A percentile compares a stretch with the other conserved stretches of the same genome.
phyloP scores from a whole-genome alignment of 2,113 vertebrate genomes.

The Vombatus ursinus region DNA sequence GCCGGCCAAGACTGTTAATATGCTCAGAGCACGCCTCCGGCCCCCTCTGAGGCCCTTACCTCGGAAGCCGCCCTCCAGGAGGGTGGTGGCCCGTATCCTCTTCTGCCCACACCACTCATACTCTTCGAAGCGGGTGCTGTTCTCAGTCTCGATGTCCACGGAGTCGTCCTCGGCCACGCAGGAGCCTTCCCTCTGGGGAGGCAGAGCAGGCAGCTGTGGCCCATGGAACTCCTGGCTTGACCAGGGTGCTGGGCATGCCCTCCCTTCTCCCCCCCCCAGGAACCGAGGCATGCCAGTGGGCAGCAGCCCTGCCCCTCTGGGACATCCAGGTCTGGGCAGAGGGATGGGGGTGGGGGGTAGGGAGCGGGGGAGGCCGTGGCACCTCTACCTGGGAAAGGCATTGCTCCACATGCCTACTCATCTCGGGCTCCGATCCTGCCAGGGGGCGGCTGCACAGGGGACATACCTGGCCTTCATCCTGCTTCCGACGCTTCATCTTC shows the following conservation, averaged over 20 bases:
- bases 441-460: constrained; percentile 98
- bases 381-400: constrained; percentile 99
- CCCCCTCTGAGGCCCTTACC: constrained; percentile 82
- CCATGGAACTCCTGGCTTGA: background rate
- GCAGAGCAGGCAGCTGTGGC: constrained; percentile 72
- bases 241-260: background rate
- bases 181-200: constrained; percentile 93
- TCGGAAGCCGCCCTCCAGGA: constrained; percentile 98
- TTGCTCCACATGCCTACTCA: constrained; percentile 99
- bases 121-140: constrained; percentile 96
- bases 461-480: constrained; percentile 99
- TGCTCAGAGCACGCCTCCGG: constrained; percentile 9
- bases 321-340: constrained; percentile 57
- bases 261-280: background rate
- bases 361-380: constrained; percentile 76
- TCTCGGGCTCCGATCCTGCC: constrained; percentile 99
- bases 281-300: background rate
- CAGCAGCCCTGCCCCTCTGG: constrained; percentile 25
- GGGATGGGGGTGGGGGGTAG: constrained; percentile 67
- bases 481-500: constrained; percentile 99
- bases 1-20: constrained; percentile 68
- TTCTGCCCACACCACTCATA: constrained; percentile 99
- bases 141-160: constrained; percentile 96
- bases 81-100: constrained; percentile 96
- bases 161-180: constrained; percentile 95